These are phyloP conservation scores for Chlorops oryzae DNA, from an alignment of 1,140 invertebrate genomes.

Conservation along the genomic window DNA sequence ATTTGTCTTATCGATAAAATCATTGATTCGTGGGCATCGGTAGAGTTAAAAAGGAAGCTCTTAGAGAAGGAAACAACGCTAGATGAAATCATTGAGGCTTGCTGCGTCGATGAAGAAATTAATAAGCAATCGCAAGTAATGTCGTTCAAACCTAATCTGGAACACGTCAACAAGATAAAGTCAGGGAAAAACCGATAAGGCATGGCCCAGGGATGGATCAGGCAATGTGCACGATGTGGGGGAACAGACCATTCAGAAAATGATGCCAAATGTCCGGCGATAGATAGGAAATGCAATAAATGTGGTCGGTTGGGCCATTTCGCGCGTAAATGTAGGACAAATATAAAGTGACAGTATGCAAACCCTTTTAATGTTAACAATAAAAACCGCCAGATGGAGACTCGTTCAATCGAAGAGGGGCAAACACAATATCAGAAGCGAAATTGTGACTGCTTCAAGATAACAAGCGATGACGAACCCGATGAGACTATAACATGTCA, in stretches of 20 bases:
- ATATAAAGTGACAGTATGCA: constrained; percentile 4
- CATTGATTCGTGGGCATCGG: constrained; percentile 23
- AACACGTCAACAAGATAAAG: too few relatives aligned
- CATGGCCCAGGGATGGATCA: too few relatives aligned
- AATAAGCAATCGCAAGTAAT: constrained; percentile 13
- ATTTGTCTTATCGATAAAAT: constrained; percentile 29
- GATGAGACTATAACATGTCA: too few relatives aligned
- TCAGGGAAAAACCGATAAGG: too few relatives aligned
- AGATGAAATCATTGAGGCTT: constrained; percentile 21
- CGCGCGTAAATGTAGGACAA: constrained; percentile 14
- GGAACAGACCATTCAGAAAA: constrained; percentile 12
- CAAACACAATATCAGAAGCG: too few relatives aligned
- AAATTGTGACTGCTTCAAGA: too few relatives aligned
- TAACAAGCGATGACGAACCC: too few relatives aligned
- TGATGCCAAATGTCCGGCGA: constrained; percentile 9
- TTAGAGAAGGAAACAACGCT: constrained; percentile 27
- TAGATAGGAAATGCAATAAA: constrained; percentile 11
- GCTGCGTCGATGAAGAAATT: constrained; percentile 21
- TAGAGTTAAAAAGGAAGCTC: constrained; percentile 24
- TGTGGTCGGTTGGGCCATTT: constrained; percentile 15
- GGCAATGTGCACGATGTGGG: constrained; percentile 14
- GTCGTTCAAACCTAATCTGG: too few relatives aligned
- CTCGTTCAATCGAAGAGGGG: too few relatives aligned
- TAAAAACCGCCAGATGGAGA: too few relatives aligned
- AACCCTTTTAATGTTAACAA: too few relatives aligned